Conservation (phyloP, 2,888 invertebrate genomes). For the Bombylius discolor region DNA sequence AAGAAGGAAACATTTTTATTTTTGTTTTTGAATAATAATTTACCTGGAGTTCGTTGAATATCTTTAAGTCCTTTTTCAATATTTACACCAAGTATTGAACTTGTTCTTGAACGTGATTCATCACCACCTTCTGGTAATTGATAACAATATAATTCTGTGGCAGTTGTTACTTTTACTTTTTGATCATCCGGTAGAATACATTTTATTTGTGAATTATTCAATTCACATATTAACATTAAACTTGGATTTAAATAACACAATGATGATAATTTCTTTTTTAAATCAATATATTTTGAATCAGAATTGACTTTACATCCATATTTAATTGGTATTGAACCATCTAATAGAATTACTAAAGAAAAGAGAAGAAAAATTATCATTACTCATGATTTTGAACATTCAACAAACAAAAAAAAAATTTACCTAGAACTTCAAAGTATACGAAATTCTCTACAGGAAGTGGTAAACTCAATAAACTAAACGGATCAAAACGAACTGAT, state of each 20-base stretch:
- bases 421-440: conserved; percentile 62
- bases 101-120: conserved; percentile 26
- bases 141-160: conserved; percentile 52
- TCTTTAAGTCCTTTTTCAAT: conserved; percentile 36
- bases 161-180: conserved; percentile 39
- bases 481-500: conserved; percentile 83
- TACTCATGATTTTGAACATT: not conserved
- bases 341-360: conserved; percentile 54
- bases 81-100: conserved; percentile 29
- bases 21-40: not conserved
- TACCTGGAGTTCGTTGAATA: conserved; percentile 35
- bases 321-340: conserved; percentile 70
- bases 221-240: conserved; percentile 58
- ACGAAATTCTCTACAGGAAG: conserved; percentile 80
- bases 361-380: not conserved
- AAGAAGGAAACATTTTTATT: conserved; percentile 5
- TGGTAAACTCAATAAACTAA: conserved; percentile 79
- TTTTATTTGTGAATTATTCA: conserved; percentile 55
- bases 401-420: conserved; percentile 15
- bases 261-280: conserved; percentile 57
- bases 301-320: conserved; percentile 75
- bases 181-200: conserved; percentile 42
- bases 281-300: conserved; percentile 63
- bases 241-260: conserved; percentile 47
- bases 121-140: conserved; percentile 44